Percentiles rank a stretch among this genome's conserved stretches.
Evolutionary conservation across 2,113 vertebrate species (phyloP).

Genomic region (Hypanus sabinus): DNA sequence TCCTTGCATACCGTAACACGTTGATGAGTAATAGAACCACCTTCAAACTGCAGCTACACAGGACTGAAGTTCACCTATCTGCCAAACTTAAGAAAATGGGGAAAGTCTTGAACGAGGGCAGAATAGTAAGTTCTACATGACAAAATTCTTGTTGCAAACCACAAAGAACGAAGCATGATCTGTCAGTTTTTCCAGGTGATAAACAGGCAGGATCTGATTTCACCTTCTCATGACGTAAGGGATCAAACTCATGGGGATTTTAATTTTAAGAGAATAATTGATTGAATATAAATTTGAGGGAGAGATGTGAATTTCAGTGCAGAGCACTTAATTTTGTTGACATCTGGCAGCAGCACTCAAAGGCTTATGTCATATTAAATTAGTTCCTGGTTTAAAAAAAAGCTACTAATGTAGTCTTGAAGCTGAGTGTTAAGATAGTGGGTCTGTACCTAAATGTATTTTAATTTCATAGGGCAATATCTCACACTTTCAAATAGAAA

Average conservation of each 20-base stretch:
- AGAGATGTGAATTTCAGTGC: neutral
- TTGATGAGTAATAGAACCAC: no score
- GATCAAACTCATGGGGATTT: neutral
- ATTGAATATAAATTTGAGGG: neutral
- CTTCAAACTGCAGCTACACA: no score
- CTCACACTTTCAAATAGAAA: neutral
- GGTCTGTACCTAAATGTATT: neutral
- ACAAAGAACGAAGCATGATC: neutral
- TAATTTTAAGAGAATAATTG: neutral
- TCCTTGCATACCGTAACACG: no score
- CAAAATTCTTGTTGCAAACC: neutral
- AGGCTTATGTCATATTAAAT: slow-evolving; percentile 28
- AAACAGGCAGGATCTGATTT: slow-evolving; percentile 8
- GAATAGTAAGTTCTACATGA: neutral
- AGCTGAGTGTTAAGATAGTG: slow-evolving; percentile 1
- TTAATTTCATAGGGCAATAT: neutral
- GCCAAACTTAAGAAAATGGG: no score
- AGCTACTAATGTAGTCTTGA: neutral
- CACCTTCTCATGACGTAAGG: slow-evolving; percentile 36
- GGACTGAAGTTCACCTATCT: no score
- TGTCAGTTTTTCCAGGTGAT: neutral
- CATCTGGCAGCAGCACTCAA: neutral
- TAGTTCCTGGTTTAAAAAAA: neutral
- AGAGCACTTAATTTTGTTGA: neutral
- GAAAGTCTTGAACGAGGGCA: no score